Base-by-base conservation (phyloP, 2,113 vertebrate species). In the Cygnus buccinator region DNA sequence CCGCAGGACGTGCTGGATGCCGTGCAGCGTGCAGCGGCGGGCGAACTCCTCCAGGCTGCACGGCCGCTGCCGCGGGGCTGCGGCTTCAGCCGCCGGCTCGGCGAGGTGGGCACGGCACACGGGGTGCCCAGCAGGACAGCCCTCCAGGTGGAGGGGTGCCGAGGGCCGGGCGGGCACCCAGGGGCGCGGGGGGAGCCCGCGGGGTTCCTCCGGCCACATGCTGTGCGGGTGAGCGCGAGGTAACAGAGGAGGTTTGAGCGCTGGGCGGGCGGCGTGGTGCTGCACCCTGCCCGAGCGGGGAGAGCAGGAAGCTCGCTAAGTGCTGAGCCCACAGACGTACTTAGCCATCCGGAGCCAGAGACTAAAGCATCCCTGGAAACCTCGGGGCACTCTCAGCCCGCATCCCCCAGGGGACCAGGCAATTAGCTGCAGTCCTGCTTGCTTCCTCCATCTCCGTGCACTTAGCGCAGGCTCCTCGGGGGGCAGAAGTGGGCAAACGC, bases 1-100 rank as follows among this genome's bases (percentile, higher is more conserved):
- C 41, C 6, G 57, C 75, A 98, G 94, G 55, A 98, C 90, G 81
- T 96, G 96, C 66, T 81, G 87, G 89, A 98, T 95, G 83, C 97
- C 97, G 2, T 98, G 97, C 25, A 98, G 96, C 21, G 93, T 97
- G 63, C 95, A 97, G 39, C 33, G 88, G 28, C 70, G 28, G 15
- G 96, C 91, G 93, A 98, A 98, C 54, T 93, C 82, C 75, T 97
- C 93, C 76, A 97, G 82, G 86, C 84, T 95, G 50, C 57, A 54
- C 0, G 67, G 82, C 6, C 1, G 39, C 55, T 7, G 37, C 65
- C 25, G 88, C 1, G 11, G 50, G 72, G 35, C 37, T 0, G 29
- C 29, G 19, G 10, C 68, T 23, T 29, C 7, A 16, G 37, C 29
- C 12, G 5, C 31, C 37, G 1, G 37, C 37, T 55, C 48, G 3